These are phyloP conservation scores for Brachyhypopomus occidentalis DNA, from an alignment of 2,113 vertebrate species.

Conservation along the genomic window DNA sequence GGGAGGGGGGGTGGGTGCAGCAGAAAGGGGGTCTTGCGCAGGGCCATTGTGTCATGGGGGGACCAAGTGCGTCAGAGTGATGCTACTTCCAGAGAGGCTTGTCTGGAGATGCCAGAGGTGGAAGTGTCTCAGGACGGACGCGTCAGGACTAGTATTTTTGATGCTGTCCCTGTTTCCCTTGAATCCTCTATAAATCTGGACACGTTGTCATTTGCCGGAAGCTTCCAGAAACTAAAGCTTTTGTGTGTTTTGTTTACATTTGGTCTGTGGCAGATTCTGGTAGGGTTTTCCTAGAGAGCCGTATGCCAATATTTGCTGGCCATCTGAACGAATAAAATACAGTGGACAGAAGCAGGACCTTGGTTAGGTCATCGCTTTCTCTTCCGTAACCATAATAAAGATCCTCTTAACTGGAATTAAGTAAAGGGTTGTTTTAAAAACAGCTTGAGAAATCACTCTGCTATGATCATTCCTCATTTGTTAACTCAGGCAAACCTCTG, in stretches of 20 bases:
- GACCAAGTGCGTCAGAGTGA: background rate
- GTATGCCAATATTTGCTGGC: background rate
- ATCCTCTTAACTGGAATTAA: background rate
- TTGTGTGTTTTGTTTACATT: background rate
- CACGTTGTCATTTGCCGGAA: no score
- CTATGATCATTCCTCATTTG: background rate
- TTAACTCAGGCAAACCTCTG: background rate
- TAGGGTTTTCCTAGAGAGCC: background rate
- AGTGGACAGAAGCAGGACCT: no score
- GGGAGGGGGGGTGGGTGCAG: background rate
- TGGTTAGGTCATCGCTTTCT: no score
- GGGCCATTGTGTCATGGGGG: background rate
- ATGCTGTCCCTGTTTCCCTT: no score
- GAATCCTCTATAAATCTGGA: background rate
- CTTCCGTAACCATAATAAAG: background rate
- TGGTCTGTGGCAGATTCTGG: background rate
- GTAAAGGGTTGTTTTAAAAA: background rate
- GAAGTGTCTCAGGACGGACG: background rate
- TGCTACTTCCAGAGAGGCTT: background rate
- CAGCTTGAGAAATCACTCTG: background rate
- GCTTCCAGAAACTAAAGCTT: background rate
- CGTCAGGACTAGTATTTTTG: no score
- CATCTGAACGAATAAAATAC: no score
- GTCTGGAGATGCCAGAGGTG: background rate
- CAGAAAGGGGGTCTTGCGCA: background rate